Evolutionary conservation across 2,113 vertebrate genomes (phyloP).

Genomic region (Aviceda subcristata): DNA sequence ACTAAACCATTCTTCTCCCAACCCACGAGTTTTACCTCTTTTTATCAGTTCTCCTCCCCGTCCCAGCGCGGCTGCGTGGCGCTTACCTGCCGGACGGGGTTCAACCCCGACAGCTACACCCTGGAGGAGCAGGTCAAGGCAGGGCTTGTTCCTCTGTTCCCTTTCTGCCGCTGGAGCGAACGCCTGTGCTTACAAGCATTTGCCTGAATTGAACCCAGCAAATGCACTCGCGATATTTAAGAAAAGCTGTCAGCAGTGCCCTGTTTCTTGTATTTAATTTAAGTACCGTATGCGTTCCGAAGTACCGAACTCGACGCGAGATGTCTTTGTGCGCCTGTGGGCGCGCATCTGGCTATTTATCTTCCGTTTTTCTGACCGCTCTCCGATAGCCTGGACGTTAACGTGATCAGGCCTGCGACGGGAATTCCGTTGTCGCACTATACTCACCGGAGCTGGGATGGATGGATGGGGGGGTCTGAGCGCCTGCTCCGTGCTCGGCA

Average conservation of each 20-base stretch:
- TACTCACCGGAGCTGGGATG: neutral
- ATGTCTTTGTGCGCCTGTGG: neutral
- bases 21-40: too few relatives aligned
- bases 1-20: too few relatives aligned
- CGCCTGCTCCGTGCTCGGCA: neutral
- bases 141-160: neutral
- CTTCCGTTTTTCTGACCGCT: neutral
- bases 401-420: rapidly evolving
- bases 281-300: neutral
- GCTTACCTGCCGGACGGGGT: too few relatives aligned
- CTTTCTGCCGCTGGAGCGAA: neutral
- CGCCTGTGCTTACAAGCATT: neutral
- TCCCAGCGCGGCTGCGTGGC: too few relatives aligned
- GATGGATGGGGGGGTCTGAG: neutral
- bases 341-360: neutral
- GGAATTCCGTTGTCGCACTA: neutral
- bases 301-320: rapidly evolving
- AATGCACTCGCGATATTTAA: neutral
- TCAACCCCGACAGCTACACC: too few relatives aligned
- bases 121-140: neutral
- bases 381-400: neutral
- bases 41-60: too few relatives aligned
- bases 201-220: neutral
- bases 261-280: neutral
- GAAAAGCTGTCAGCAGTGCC: neutral